Evolutionary conservation across 2,797 vertebrate species (phyloP), one percentile per base, ranked within the genome.

Genomic region (Gymnothorax reevesii): DNA sequence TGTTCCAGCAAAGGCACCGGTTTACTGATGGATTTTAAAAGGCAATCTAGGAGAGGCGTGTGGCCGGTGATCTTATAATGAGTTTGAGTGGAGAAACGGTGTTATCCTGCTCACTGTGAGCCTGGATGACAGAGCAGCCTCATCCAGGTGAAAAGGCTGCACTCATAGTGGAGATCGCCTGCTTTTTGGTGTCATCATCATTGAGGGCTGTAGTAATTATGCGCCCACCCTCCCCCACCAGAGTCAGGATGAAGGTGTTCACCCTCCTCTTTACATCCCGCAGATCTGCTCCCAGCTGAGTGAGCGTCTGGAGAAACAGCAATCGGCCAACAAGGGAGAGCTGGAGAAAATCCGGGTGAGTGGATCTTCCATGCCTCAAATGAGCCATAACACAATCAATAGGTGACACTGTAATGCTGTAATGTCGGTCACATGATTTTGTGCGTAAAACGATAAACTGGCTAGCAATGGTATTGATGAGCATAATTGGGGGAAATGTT

Each of bases 261-360:
- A 77, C 80, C 79, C n/a, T 9, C 17, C 83, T 8, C 10, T 89
- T 33, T 89, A 71, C 90, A 10, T 91, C 75, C 90, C 52, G 89
- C 90, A 99, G 99, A 99, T 99, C 94, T 99, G 98, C 94, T 99
- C 98, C 91, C 99, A 99, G 94, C 95, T 99, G 93, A 99, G 99
- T 8, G 97, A 98, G 92, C 96, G 99, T 88, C 93, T 99, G 91
- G 99, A 99, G 95, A 99, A 98, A 92, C 98, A 99, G 85, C 99
- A 99, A 94, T 95, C 97, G 0, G 96, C 97, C 92, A 98, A 97
- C 92, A 96, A 96, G 92, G 96, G 97, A 83, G 99, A 99, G 90
- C 96, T 99, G 90, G 99, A 99, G 92, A 99, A 99, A 93, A 99
- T 99, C 89, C 94, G 97, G 96, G 99, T 99, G 95, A 97, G 95